A percentile compares a stretch with the other conserved stretches of the same genome.
Conservation (phyloP, 2,888 invertebrate genomes). For the Calameuta filiformis region DNA sequence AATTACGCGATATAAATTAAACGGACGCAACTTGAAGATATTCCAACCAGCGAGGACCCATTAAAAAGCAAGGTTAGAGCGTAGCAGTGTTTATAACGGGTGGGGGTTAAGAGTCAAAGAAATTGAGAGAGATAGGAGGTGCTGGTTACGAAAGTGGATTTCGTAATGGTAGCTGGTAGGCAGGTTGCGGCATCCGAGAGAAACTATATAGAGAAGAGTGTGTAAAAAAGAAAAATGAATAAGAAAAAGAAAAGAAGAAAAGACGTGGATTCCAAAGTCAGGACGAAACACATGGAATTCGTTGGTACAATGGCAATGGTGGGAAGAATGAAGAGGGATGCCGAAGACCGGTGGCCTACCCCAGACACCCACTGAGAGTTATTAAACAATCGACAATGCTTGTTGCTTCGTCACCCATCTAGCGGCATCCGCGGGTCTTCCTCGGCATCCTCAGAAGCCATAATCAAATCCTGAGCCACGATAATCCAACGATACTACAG, state of each 20-base stretch:
- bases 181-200: not conserved
- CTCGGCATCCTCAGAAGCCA: conserved; percentile 55
- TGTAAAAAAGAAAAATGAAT: not conserved
- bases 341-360: conserved; percentile 53
- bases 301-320: not conserved
- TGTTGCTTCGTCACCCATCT: conserved; percentile 57
- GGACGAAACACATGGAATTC: not conserved
- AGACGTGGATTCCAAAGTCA: not conserved
- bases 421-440: conserved; percentile 32
- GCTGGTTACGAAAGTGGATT: not conserved
- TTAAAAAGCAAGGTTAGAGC: not conserved
- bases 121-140: not conserved
- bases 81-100: not conserved
- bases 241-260: not conserved
- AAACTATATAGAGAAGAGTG: not conserved
- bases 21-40: not conserved
- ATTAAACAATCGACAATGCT: conserved; percentile 59
- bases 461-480: conserved; percentile 51
- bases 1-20: not conserved
- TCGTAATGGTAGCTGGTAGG: not conserved
- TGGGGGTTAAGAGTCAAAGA: not conserved
- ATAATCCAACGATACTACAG: conserved; percentile 33
- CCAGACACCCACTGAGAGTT: conserved; percentile 56
- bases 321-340: conserved; percentile 28
- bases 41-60: not conserved